phyloP scores from a whole-genome alignment of 92 coral and sea anemone species.

The Siderastrea radians region DNA sequence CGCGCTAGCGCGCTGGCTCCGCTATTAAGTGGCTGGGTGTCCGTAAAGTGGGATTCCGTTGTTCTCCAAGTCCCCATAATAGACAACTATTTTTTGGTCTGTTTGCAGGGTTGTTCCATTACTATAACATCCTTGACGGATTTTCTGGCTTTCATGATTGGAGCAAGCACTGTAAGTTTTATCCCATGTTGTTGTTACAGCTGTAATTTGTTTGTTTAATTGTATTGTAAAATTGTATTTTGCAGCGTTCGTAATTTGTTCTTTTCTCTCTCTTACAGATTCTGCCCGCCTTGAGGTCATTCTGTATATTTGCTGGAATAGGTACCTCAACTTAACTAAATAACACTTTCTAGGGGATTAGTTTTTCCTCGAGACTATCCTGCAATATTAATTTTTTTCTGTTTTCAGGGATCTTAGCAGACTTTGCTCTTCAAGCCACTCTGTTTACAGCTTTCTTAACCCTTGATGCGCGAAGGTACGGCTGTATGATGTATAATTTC shows the following conservation, averaged over 20 bases:
- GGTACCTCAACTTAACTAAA: conserved; percentile 51
- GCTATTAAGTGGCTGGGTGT: no score
- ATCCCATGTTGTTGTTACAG: neutral
- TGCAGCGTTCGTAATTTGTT: neutral
- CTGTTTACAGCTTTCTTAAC: conserved; percentile 92
- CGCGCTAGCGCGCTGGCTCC: no score
- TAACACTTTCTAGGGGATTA: neutral
- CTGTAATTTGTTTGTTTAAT: no score
- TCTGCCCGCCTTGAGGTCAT: conserved; percentile 88
- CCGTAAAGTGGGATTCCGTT: no score
- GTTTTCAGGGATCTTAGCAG: conserved; percentile 87
- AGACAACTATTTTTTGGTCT: neutral
- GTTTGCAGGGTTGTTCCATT: conserved; percentile 87
- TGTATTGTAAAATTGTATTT: neutral
- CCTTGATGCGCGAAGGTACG: conserved; percentile 92
- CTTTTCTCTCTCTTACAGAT: conserved; percentile 53
- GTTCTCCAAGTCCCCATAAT: no score
- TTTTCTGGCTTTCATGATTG: conserved; percentile 93
- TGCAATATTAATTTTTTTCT: neutral
- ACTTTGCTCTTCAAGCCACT: conserved; percentile 91
- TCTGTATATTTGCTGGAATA: conserved; percentile 91
- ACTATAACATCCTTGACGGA: conserved; percentile 95
- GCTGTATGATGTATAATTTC: neutral
- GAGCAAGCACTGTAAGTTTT: conserved; percentile 89
- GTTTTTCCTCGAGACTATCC: neutral